Evolutionary conservation across 37 sponge, comb jelly and placozoan genomes (phyloP).

Genomic region (Oopsacas minuta): DNA sequence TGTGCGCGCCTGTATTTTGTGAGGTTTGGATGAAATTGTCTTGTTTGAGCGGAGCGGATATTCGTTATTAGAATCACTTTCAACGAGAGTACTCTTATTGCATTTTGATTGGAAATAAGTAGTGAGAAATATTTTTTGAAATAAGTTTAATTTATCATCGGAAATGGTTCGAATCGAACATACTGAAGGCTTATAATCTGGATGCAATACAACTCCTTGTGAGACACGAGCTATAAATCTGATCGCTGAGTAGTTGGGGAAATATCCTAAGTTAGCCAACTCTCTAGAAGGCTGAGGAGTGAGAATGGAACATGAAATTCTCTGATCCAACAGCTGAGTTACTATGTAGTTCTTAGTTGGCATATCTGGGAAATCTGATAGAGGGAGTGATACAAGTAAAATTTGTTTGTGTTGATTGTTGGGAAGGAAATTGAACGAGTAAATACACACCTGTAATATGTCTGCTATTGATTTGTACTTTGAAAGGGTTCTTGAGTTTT

Average conservation of each 20-base stretch:
- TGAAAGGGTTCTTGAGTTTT: neutral
- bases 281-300: neutral
- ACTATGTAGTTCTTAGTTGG: neutral
- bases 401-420: neutral
- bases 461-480: neutral
- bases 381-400: neutral
- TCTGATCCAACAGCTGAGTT: neutral
- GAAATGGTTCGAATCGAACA: neutral
- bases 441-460: neutral
- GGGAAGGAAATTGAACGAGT: conserved; percentile 2
- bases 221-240: neutral
- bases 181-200: neutral
- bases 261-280: neutral
- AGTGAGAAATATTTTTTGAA: neutral
- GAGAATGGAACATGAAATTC: neutral
- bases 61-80: neutral
- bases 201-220: neutral
- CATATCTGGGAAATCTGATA: neutral
- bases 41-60: neutral
- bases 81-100: neutral
- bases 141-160: neutral
- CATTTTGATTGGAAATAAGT: conserved; percentile 3
- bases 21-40: neutral
- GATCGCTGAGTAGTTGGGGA: neutral
- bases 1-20: neutral